Evolutionary conservation across 2,888 invertebrate genomes (phyloP).

Genomic region (Ceraclea dissimilis): DNA sequence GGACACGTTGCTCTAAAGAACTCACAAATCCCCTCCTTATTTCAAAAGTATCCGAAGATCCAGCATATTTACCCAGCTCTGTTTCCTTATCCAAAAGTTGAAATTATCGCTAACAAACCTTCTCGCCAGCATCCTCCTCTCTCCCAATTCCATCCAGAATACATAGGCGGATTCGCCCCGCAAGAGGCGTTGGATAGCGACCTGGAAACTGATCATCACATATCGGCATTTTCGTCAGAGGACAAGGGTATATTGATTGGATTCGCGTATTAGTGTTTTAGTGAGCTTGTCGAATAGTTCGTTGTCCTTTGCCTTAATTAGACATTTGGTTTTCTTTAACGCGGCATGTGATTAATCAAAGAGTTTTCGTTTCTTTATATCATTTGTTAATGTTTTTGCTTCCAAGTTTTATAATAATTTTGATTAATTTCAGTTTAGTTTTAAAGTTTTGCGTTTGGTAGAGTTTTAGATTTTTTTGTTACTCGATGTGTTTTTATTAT

Average conservation of each 20-base stretch:
- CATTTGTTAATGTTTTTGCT: no score
- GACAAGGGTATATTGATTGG: constrained; percentile 22
- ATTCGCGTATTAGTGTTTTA: constrained; percentile 2
- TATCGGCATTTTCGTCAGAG: constrained; percentile 19
- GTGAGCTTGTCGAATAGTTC: constrained; percentile 12
- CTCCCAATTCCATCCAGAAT: constrained; percentile 27
- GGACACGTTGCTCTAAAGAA: constrained; percentile 36
- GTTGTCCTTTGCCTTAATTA: constrained; percentile 15
- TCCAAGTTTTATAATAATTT: no score
- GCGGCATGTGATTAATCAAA: no score
- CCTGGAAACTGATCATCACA: constrained; percentile 26
- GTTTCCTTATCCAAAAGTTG: constrained; percentile 40
- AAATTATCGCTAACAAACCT: constrained; percentile 38
- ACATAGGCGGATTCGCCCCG: constrained; percentile 26
- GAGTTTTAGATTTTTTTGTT: no score
- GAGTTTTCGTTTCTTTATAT: no score
- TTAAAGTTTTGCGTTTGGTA: no score
- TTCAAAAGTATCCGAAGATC: constrained; percentile 68
- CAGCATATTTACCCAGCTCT: constrained; percentile 70
- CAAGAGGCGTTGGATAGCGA: constrained; percentile 27
- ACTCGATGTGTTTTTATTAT: no score
- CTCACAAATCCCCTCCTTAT: constrained; percentile 59
- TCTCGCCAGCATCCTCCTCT: constrained; percentile 25
- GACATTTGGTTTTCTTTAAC: no score
- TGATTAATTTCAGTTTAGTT: no score